Evolutionary conservation across 2,113 vertebrate species (phyloP).

Genomic region (Chlorodrepanis virens): DNA sequence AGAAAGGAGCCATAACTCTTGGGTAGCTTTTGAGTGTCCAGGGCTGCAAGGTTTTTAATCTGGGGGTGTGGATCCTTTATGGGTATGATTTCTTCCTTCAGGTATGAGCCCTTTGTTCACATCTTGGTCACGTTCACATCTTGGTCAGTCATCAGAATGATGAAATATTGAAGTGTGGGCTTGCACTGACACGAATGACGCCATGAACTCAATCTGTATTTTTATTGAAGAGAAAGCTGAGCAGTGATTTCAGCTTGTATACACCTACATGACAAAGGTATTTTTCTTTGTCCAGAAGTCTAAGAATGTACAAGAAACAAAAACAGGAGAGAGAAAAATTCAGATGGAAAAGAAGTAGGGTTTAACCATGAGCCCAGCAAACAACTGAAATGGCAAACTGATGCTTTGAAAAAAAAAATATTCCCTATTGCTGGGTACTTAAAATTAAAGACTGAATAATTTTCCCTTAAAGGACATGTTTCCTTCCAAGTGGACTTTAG

Average conservation of each 20-base stretch:
- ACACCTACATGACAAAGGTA: neutral
- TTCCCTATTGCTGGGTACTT: neutral
- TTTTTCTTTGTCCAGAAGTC: neutral
- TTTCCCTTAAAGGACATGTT: neutral
- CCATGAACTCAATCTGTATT: neutral
- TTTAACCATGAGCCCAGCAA: neutral
- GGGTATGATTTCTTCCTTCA: neutral
- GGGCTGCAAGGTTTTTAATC: neutral
- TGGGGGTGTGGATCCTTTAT: neutral
- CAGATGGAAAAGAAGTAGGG: neutral
- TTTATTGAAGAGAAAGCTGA: neutral
- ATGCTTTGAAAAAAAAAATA: neutral
- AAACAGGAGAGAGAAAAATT: neutral
- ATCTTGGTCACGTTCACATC: conserved; percentile 2
- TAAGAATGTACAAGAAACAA: neutral
- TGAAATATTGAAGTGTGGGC: neutral
- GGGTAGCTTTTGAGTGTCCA: neutral
- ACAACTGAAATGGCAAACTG: neutral
- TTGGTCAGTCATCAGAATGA: conserved; percentile 32
- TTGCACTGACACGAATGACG: neutral
- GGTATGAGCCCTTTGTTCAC: neutral
- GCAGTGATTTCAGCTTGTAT: neutral
- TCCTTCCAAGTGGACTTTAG: neutral
- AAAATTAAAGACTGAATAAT: neutral
- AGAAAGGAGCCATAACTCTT: neutral